Evolutionary conservation across 2,113 vertebrate species (phyloP), one percentile per base, ranked within the genome.

Genomic region (Hymenochirus boettgeri): DNA sequence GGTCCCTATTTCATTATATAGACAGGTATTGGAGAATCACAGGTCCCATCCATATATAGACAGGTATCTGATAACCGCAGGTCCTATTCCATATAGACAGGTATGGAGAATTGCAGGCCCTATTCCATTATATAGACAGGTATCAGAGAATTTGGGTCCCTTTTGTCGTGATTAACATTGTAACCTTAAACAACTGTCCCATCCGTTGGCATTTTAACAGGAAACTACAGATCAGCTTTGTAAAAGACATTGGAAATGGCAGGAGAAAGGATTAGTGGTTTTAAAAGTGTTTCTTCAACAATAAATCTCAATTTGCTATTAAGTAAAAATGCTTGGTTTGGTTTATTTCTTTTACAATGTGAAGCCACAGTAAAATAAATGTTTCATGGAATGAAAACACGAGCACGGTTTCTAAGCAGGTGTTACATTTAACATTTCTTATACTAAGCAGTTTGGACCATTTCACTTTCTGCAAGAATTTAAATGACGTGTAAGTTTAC

Each of bases 171-270:
- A 35, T 13, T 35, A 35, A 35, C 33, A 6, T 26, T 39, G 48
- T n/a, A 4, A 15, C 13, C 19, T 53, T 10, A 62, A 57, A 57
- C 39, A 57, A 46, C 18, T 29, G 21, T 48, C 47, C 21, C 27
- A 37, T n/a, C 29, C 23, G 35, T 65, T 65, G 63, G 63, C 53
- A 50, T 17, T 10, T 3, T 23, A 48, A 46, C 13, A 50, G 63
- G 63, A 65, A 65, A 65, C 29, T 57, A 31, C 39, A 57, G 42
- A 65, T 46, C 37, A 57, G 13, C 62, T n/a, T 65, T 65, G 25
- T 48, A 37, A 37, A 50, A 37, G 26, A 47, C 42, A 4, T 19
- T 65, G 57, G 26, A 54, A 61, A 33, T 46, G 47, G 54, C 27
- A 47, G 53, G 21, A 15, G 33, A 22, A 50, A 54, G 63, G 57